Evolutionary conservation across 2,888 invertebrate genomes (phyloP).

Genomic region (Dryobota labecula): DNA sequence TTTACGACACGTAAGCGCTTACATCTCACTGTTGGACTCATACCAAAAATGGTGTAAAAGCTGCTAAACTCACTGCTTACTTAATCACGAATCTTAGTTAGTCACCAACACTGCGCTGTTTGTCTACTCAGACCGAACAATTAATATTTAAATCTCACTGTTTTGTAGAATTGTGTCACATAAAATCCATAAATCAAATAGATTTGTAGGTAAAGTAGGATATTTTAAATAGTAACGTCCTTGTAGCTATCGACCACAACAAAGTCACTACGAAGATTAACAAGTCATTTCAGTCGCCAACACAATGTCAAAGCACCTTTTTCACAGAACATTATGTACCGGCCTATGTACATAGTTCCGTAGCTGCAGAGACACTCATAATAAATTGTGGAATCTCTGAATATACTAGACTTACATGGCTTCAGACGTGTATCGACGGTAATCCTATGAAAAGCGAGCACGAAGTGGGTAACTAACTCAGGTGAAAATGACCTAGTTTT

Average conservation of each 20-base stretch:
- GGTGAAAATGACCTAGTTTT: conserved; percentile 57
- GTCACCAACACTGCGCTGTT: conserved; percentile 66
- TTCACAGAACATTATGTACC: conserved; percentile 21
- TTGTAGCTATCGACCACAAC: conserved; percentile 23
- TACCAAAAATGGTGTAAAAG: conserved; percentile 88
- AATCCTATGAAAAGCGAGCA: conserved; percentile 67
- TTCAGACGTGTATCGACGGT: conserved; percentile 58
- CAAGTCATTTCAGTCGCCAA: conserved; percentile 17
- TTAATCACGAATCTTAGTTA: conserved; percentile 75
- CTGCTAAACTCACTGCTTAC: conserved; percentile 71
- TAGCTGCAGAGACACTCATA: conserved; percentile 40
- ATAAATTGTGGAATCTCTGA: conserved; percentile 51
- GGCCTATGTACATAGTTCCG: conserved; percentile 29
- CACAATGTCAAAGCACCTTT: conserved; percentile 34
- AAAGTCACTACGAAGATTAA: background rate
- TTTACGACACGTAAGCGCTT: conserved; percentile 88
- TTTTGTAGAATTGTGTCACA: background rate
- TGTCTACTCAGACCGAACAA: conserved; percentile 28
- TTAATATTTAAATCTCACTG: conserved; percentile 13
- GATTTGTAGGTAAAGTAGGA: background rate
- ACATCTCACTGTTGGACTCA: conserved; percentile 85
- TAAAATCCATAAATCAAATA: background rate
- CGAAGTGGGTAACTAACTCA: conserved; percentile 49
- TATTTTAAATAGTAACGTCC: background rate
- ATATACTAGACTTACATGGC: conserved; percentile 64